These are phyloP conservation scores for Homarus americanus DNA, from an alignment of 1,140 invertebrate genomes.

Conservation along the genomic window DNA sequence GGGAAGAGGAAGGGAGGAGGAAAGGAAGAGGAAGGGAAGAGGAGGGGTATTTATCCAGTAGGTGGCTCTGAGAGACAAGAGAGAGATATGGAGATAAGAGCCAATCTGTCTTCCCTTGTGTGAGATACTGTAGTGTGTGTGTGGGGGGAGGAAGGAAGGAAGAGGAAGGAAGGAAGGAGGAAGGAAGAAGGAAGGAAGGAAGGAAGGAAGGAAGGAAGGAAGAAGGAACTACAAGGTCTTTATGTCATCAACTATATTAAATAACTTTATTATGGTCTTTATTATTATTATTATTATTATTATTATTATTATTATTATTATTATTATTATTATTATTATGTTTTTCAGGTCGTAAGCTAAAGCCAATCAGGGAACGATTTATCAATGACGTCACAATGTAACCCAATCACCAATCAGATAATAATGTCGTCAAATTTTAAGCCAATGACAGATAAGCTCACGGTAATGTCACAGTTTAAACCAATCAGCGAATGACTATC, in stretches of 20 bases:
- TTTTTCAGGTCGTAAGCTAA: neutral
- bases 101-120: too few species aligned
- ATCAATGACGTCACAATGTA: too few species aligned
- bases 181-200: neutral
- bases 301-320: neutral
- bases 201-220: too few species aligned
- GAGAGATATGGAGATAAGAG: too few species aligned
- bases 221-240: neutral
- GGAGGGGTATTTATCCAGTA: neutral
- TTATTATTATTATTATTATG: too few species aligned
- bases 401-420: too few species aligned
- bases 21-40: neutral
- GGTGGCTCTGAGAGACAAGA: neutral
- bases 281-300: neutral
- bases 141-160: neutral
- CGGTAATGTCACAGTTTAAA: too few species aligned
- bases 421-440: too few species aligned
- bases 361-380: neutral
- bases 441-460: too few species aligned
- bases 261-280: neutral
- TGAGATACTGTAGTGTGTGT: neutral
- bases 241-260: neutral
- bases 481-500: too few species aligned
- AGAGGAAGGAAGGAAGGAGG: neutral
- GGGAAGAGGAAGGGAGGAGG: neutral